Evolutionary conservation across 2,888 invertebrate genomes (phyloP).

Genomic region (Microplitis manilae): DNA sequence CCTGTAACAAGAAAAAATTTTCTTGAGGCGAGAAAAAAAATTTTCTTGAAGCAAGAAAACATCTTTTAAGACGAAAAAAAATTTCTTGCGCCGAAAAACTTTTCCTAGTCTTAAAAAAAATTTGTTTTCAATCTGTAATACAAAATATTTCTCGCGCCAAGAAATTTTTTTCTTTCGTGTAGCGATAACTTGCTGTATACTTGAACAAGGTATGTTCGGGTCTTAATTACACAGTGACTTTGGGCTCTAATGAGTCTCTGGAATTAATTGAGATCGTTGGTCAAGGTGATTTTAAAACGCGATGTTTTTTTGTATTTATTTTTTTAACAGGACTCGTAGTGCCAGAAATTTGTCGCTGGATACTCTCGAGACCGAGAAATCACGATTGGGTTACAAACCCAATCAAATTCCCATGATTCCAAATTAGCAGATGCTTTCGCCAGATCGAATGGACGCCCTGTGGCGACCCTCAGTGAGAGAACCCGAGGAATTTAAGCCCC

Average conservation of each 20-base stretch:
- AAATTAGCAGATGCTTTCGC: conserved; percentile 72
- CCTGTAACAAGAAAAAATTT: too few species aligned
- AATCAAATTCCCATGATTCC: conserved; percentile 72
- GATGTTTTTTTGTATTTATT: conserved; percentile 30
- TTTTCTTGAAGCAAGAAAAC: too few species aligned
- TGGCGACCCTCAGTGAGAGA: conserved; percentile 57
- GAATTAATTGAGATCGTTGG: conserved; percentile 64
- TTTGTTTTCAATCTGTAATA: too few species aligned
- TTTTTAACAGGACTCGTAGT: not conserved
- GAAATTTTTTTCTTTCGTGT: conserved; percentile 17
- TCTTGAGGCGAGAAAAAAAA: too few species aligned
- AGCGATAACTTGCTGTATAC: conserved; percentile 53
- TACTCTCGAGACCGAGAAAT: not conserved
- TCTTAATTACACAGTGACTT: conserved; percentile 63
- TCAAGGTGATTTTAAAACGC: conserved; percentile 40
- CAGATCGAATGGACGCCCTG: conserved; percentile 70
- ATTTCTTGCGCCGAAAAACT: too few species aligned
- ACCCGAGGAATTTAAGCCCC: conserved; percentile 64
- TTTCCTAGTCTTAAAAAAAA: too few species aligned
- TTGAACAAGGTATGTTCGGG: conserved; percentile 51
- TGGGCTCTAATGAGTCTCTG: conserved; percentile 62
- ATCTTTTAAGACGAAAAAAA: too few species aligned
- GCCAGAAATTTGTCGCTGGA: conserved; percentile 21
- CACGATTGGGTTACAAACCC: conserved; percentile 33
- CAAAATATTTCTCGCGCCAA: too few species aligned